These are phyloP conservation scores for Actinemys pallida DNA, from an alignment of 2,113 vertebrate genomes.

Conservation along the genomic window DNA sequence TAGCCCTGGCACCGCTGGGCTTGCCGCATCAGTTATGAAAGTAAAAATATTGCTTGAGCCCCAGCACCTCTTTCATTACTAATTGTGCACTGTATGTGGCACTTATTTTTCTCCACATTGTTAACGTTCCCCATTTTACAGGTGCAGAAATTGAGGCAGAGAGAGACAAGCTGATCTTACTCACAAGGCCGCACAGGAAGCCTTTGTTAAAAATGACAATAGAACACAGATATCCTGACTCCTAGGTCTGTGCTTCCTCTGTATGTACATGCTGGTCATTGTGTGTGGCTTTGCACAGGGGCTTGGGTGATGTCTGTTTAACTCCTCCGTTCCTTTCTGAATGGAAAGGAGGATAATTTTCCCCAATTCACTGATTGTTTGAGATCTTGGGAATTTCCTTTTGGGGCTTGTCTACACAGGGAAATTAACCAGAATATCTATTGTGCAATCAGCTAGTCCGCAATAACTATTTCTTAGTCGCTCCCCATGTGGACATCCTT, in stretches of 20 bases:
- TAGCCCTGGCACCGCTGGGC: too few species aligned
- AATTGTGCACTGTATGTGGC: too few species aligned
- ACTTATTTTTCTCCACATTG: not conserved
- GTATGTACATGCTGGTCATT: not conserved
- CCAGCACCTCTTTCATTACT: too few species aligned
- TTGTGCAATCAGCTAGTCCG: not conserved
- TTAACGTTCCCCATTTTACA: too few species aligned
- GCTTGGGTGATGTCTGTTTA: not conserved
- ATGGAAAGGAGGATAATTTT: not conserved
- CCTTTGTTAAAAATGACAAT: not conserved
- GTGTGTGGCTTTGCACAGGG: not conserved
- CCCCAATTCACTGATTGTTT: not conserved
- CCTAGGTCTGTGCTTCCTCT: not conserved
- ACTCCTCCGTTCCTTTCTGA: not conserved
- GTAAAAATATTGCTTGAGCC: too few species aligned
- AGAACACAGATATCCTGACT: not conserved
- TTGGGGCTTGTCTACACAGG: not conserved
- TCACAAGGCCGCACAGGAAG: not conserved
- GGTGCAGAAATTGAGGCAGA: not conserved
- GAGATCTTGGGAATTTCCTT: conserved; percentile 1
- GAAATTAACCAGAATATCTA: not conserved
- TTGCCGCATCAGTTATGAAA: too few species aligned
- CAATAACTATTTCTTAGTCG: not conserved
- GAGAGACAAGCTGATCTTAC: not conserved
- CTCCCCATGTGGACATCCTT: not conserved